Base-by-base conservation (phyloP, 2,888 invertebrate genomes). In the Therioaphis trifolii region DNA sequence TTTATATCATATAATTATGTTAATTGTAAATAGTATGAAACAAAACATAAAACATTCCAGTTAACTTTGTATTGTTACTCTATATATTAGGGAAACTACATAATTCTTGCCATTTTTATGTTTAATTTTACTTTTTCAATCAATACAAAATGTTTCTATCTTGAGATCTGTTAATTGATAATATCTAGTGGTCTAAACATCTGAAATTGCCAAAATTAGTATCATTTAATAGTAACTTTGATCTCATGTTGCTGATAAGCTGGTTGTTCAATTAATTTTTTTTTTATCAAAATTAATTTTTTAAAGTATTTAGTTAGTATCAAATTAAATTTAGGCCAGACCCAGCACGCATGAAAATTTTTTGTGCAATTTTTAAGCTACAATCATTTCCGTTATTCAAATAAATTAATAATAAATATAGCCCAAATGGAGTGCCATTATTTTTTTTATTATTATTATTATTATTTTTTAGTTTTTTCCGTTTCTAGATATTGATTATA, bases 281-380 rank as follows among this genome's bases (percentile, higher is more conserved):
- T 75, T 77, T 78, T 68, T 78, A 82, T 82, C 82, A 82, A 82
- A 82, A 82, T 82, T 82, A 82, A 69, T 82, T 74, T 80, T 82
- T 72, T 40, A 63, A 82, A 58, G 21, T 72, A 82, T 61, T 58
- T 80, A 72, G 80, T 82, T 72, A 58, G 63, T 82, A 72, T 72
- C 12, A 15, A 63, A 72, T 72, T 72, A 24, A 82, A 74, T 49
- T 82, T 61, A 82, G 80, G 63, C 61, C 72, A 80, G 29, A 79
- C 24, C 52, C 69, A 79, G 52, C 69, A 69, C 69, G 55, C 78
- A 79, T 79, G 78, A 72, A 21, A 49, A 24, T 46, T 61, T 69
- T 61, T 72, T 72, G 80, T 79, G 71, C 72, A 82, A 82, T 82
- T 82, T 82, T 63, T 40, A 21, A 40, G 24, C 12, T 52, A 24